Evolutionary conservation across 2,888 invertebrate species (phyloP), one percentile per base, ranked within the genome.

Genomic region (Chelonus formosanus): DNA sequence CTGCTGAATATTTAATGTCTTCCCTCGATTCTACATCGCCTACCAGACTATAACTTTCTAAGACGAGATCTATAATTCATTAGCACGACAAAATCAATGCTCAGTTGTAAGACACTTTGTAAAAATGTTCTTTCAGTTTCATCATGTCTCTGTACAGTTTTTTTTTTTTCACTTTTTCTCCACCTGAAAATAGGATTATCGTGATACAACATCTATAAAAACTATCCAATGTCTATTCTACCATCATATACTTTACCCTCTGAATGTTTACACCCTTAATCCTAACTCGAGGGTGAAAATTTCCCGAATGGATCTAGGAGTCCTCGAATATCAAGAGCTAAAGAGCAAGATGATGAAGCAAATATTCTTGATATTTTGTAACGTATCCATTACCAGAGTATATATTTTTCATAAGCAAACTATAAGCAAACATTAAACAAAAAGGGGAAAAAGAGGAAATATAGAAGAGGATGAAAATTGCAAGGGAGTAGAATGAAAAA

Each of bases 1-100:
- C 75, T 76, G 72, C 74, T 83, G 78, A 78, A 83, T 83, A 82
- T 81, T 83, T 83, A 76, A 83, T 80, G 78, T 70, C 62, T 63
- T 74, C 67, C 70, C 70, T 63, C 57, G 69, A 70, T 68, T 68
- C 71, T 43, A 59, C 55, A 55, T 60, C 57, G 87, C 88, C 74
- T 89, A 90, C 81, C 40, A 45, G 54, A 20, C 65, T 43, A 44
- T 31, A 67, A 67, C 62, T 62, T 58, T 31, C 62, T 35, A 62
- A 67, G 53, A 66, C 56, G n/a, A 35, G 36, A 62, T 67, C 57
- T 62, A 67, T 67, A 62, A 67, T 67, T 67, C 58, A 67, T 40
- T 40, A 4, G 3, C 40, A 40, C 6, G 40, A 40, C 40, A 40
- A 40, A 40, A 40, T 40, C 40, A 6, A 40, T 20, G 20, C 2